Evolutionary conservation across 2,888 invertebrate species (phyloP), one percentile per base, ranked within the genome.

Genomic region (Dryadula phaetusa): DNA sequence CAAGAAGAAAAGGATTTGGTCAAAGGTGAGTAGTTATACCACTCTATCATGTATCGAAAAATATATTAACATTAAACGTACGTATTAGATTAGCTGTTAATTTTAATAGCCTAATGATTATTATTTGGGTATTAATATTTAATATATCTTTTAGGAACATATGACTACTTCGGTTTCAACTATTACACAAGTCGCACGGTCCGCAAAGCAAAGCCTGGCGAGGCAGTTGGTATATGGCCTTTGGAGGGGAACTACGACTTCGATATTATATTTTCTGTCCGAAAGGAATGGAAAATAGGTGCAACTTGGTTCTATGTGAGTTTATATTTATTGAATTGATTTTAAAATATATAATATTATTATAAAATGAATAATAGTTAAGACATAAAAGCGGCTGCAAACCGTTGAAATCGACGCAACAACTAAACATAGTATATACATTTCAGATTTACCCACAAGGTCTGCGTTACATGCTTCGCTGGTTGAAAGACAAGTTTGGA

Each of bases 131-230:
- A n/a, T n/a, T 47, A 0, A 28, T 0, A 0, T 16, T 28, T 16
- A 28, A n/a, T n/a, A n/a, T 49, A 0, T 49, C 25, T 18, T 32
- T 22, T 12, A 97, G 81, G 67, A 5, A 82, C 95, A 1, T 93
- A 93, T 6, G 95, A 96, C 78, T 95, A 94, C 81, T 88, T 94
- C 54, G 95, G 94, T 0, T 72, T 95, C 47, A 95, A 95, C 77
- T 93, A 94, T 76, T 96, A 95, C 81, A 92, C 94, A 0, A 87
- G 93, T 1, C 79, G 82, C 28, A 61, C 90, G 28, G 84, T 87
- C 0, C 79, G 82, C 28, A 70, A 46, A 49, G 74, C 75, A 28
- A 71, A 25, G 61, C 72, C 63, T 12, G 82, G 75, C 4, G 84
- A 84, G 25, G 49, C 69, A 14, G 16, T 76, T 1, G 42, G 22